Base-by-base conservation (phyloP, 1,140 invertebrate species). In the Potamilus streckersoni region DNA sequence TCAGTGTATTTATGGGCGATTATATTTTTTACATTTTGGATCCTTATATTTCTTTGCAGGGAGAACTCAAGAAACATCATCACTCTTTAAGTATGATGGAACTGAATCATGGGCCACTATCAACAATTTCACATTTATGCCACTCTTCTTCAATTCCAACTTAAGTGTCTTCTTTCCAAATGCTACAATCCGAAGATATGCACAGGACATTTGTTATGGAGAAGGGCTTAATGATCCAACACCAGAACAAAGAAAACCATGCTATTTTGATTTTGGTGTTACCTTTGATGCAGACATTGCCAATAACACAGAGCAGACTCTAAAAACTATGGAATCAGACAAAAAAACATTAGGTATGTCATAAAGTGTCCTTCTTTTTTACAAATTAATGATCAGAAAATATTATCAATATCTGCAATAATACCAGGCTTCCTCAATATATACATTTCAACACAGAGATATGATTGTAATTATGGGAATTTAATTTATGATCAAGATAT, bases 231-330 rank as follows among this genome's bases (percentile, higher is more conserved):
- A 65, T 0, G 82, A 84, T 57, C 72, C 74, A 16, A 20, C 79
- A 55, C 82, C 82, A 13, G 16, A 61, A 60, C 20, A 57, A 3
- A 76, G 76, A 8, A 77, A 61, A 23, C 74, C 79, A 64, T 84
- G 82, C 63, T 84, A 84, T 60, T 82, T 82, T 66, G 82, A 84
- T 65, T 84, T 75, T 62, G 78, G 69, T 23, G 73, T 79, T 0
- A 76, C 77, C 14, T 74, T 73, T 38, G 71, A 84, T 56, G 20
- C 68, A 14, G 57, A 20, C 20, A 16, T 82, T 17, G 80, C 82
- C 8, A 17, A 55, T 11, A 23, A 17, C 2, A 80, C 76, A 19
- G 63, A 69, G 17, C 56, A 23, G 17, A 56, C 74, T 14, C 62
- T 77, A 4, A 49, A 70, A 16, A 49, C 57, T 12, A 61, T 79